phyloP scores from a whole-genome alignment of 2,113 vertebrate genomes.

The Stomatorhinus ivindoensis region DNA sequence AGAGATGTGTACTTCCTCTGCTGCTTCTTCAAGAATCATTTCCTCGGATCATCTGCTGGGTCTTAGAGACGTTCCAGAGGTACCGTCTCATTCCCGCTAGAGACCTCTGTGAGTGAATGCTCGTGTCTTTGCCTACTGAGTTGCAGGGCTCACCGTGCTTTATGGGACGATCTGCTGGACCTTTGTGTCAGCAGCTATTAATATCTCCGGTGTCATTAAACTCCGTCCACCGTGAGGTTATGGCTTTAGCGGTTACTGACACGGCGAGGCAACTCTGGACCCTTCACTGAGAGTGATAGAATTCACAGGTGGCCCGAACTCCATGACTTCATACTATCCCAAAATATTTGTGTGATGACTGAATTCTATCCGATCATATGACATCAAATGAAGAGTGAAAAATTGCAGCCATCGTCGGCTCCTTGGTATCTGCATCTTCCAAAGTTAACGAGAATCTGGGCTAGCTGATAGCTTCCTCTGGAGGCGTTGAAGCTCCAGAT shows the following conservation, averaged over 20 bases:
- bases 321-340: background rate
- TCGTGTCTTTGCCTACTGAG: background rate
- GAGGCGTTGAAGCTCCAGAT: background rate
- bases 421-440: background rate
- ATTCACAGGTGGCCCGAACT: background rate
- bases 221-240: background rate
- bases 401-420: background rate
- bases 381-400: background rate
- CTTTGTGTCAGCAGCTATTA: slow-evolving; percentile 8
- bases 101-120: background rate
- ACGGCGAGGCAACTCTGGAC: background rate
- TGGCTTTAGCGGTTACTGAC: background rate
- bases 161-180: background rate
- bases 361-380: background rate
- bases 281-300: background rate
- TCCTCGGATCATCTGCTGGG: too few species aligned
- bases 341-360: background rate
- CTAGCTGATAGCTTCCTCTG: background rate
- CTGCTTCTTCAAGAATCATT: too few species aligned
- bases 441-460: background rate
- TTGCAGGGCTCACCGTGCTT: background rate
- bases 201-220: background rate
- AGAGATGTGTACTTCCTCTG: too few species aligned
- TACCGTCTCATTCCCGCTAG: background rate
- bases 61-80: background rate